These are phyloP conservation scores for Artibeus lituratus DNA, from an alignment of 2,797 vertebrate genomes.

Conservation along the genomic window DNA sequence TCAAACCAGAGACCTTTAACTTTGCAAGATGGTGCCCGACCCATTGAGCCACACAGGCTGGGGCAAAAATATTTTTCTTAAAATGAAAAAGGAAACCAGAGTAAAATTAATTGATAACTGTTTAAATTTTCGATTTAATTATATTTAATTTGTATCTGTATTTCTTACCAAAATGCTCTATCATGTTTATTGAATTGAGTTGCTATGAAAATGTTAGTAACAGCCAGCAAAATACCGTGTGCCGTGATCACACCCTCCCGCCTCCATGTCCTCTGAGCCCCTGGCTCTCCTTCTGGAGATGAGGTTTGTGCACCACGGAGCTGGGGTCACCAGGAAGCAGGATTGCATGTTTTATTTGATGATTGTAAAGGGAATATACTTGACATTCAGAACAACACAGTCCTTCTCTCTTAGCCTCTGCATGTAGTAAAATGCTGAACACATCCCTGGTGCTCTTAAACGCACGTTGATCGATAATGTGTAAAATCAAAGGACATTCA, in stretches of 20 bases:
- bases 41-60: not conserved
- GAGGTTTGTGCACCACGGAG: not conserved
- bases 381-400: slow-evolving; percentile 27
- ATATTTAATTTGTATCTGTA: not conserved
- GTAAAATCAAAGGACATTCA: slow-evolving; percentile 40
- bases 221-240: not conserved
- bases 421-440: slow-evolving; percentile 6
- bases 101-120: not conserved
- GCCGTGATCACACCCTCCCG: not conserved
- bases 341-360: not conserved
- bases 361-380: not conserved
- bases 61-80: not conserved
- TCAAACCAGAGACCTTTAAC: not conserved
- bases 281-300: not conserved
- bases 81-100: not conserved
- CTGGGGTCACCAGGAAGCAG: not conserved
- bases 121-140: not conserved
- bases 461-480: not conserved
- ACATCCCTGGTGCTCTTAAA: not conserved
- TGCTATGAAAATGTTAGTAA: not conserved
- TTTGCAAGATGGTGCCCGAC: not conserved
- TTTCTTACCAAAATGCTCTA: not conserved
- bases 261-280: not conserved
- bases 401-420: not conserved
- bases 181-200: not conserved